A percentile compares a stretch with the other conserved stretches of the same genome.
phyloP scores from a whole-genome alignment of 2,113 vertebrate genomes.

The Toxotes jaculatrix region DNA sequence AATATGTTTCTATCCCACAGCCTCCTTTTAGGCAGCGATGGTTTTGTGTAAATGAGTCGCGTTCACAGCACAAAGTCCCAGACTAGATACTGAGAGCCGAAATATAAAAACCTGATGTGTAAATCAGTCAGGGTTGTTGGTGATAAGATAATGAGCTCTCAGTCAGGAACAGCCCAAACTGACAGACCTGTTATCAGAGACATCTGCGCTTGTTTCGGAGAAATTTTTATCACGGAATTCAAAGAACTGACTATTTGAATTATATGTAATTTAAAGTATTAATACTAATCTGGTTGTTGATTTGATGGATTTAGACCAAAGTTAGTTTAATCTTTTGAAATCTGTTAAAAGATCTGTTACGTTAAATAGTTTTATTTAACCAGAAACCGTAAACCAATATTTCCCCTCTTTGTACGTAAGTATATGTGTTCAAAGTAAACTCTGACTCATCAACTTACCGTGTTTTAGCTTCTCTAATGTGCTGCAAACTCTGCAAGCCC shows the following conservation, averaged over 20 bases:
- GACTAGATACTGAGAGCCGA: too few relatives aligned
- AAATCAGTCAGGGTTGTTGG: too few relatives aligned
- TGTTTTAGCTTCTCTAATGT: neutral
- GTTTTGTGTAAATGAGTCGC: too few relatives aligned
- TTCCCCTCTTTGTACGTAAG: neutral
- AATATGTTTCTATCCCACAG: too few relatives aligned
- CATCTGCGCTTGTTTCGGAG: neutral
- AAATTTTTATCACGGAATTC: neutral
- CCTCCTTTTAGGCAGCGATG: too few relatives aligned
- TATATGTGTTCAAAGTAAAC: neutral
- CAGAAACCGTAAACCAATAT: neutral
- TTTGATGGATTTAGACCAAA: neutral
- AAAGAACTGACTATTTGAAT: neutral
- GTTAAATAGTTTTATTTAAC: neutral
- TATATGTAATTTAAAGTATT: neutral
- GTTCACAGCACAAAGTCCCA: too few relatives aligned
- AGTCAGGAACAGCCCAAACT: neutral
- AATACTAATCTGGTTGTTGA: neutral
- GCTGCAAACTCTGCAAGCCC: conserved; percentile 34
- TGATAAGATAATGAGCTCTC: neutral
- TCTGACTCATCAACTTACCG: conserved; percentile 2
- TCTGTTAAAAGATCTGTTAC: neutral
- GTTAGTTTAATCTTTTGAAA: neutral
- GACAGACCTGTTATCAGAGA: neutral
- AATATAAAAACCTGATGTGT: too few relatives aligned